Evolutionary conservation across 2,888 invertebrate species (phyloP), one percentile per base, ranked within the genome.

Genomic region (Apodemia mormo): DNA sequence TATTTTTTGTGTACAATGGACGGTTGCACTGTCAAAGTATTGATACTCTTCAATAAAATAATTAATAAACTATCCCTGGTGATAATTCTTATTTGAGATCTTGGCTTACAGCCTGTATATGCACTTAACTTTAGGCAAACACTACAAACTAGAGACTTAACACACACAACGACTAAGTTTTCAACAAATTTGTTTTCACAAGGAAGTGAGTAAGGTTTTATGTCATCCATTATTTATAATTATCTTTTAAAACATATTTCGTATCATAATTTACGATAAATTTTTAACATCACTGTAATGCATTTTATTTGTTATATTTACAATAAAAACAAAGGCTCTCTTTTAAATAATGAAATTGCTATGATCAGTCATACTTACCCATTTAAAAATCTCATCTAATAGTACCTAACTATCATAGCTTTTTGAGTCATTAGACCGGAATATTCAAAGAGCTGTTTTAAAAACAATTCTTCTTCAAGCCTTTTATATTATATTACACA

Each of bases 201-300:
- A 61, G 61, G 61, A 61, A 61, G 61, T 61, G 61, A 33, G 61
- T 61, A 33, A 33, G 30, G 14, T 61, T 61, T 33, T 33, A 33
- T 33, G 14, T 61, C 12, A 14, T 61, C 61, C 30, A 61, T 29
- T 56, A 56, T 61, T 61, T 14, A 10, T 49, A 5, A 61, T 6
- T 6, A 61, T 12, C 33, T 61, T 58, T 56, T 8, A 56, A 12
- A 30, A 58, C 2, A 8, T 58, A 9, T 29, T 29, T 58, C 12
- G n/a, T 54, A 7, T 22, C 22, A 22, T 58, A 58, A 9, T 58
- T 30, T 30, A 29, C 4, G 1, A 12, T 45, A 3, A 8, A 29
- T 58, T 9, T 56, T 58, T 58, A 58, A 30, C 30, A 29, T 22
- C 58, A 4, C 12, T 30, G 30, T 58, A 30, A 58, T 58, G 29